Evolutionary conservation across 2,113 vertebrate genomes (phyloP), one percentile per base, ranked within the genome.

Genomic region (Prochilodus magdalenae): DNA sequence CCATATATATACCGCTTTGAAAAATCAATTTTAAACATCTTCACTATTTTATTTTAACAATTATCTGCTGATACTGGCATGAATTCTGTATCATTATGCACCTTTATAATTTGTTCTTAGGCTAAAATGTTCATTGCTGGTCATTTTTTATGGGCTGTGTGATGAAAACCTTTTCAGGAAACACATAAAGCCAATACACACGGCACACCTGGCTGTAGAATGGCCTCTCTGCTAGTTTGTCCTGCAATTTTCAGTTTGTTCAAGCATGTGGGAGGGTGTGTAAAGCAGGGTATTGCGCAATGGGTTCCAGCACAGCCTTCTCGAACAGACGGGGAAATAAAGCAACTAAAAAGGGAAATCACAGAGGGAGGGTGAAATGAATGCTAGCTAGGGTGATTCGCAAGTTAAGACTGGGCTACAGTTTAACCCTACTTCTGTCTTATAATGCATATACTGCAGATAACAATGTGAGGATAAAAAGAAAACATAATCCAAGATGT

Each of bases 251-350:
- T 55, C 15, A 36, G 30, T 62, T 36, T 55, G 66, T 71, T 83
- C 66, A 75, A 51, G 65, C 24, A 59, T 22, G 24, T 22, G n/a
- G 7, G 29, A 82, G 30, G 26, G 76, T 71, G 55, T 79, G 75
- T 49, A 60, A 79, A 27, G 24, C 20, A 6, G 4, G 22, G 30
- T 26, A 73, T 85, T 85, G 79, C 13, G 12, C 70, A 81, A 81
- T 15, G 1, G 5, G 3, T 2, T 49, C 22, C 6, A 75, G 36
- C 40, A 16, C 27, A 30, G n/a, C 62, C 36, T 69, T 63, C 71
- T 53, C 8, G 13, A 74, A 59, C 40, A 49, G 62, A 76, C n/a
- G 24, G 14, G 10, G 62, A 79, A 79, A 57, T 51, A 53, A 84
- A 79, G 40, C 18, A n/a, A 36, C 57, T 49, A 63, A 80, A 53